Evolutionary conservation across 1,140 invertebrate species (phyloP).

Genomic region (Vanessa atalanta): DNA sequence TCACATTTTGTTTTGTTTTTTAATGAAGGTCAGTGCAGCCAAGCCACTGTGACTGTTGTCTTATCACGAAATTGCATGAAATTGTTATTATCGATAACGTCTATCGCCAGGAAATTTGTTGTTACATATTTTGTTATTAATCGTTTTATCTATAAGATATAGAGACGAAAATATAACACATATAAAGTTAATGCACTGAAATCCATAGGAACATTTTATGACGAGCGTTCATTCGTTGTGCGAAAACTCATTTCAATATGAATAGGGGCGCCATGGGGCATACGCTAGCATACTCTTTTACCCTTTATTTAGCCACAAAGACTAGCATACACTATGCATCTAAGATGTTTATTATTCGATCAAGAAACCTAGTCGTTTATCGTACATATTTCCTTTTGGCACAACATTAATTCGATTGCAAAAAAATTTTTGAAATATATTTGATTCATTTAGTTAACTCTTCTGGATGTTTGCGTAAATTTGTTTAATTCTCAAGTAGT

Average conservation of each 20-base stretch:
- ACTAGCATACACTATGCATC: not conserved
- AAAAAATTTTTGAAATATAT: too few species aligned
- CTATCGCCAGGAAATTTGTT: slow-evolving; percentile 47
- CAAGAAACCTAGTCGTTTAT: too few species aligned
- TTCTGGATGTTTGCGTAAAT: not conserved
- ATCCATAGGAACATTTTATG: not conserved
- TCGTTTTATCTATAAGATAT: slow-evolving; percentile 31
- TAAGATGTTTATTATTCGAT: not conserved
- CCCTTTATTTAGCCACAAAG: not conserved
- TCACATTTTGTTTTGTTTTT: slow-evolving; percentile 35
- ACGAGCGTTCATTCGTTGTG: not conserved
- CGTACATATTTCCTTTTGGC: too few species aligned
- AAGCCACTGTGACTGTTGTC: slow-evolving; percentile 47
- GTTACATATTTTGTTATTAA: slow-evolving; percentile 45
- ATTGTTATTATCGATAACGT: slow-evolving; percentile 45
- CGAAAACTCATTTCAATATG: slow-evolving; percentile 23
- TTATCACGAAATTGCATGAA: slow-evolving; percentile 59
- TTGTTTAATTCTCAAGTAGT: not conserved
- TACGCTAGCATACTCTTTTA: slow-evolving; percentile 12
- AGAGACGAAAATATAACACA: slow-evolving; percentile 13
- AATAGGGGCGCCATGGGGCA: slow-evolving; percentile 28
- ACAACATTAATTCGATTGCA: too few species aligned
- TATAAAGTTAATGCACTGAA: slow-evolving; percentile 6
- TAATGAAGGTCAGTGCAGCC: slow-evolving; percentile 48
- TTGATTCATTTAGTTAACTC: too few species aligned